These are phyloP conservation scores for Cladopsammia gracilis DNA, from an alignment of 64 coral and sea anemone species.

Conservation along the genomic window DNA sequence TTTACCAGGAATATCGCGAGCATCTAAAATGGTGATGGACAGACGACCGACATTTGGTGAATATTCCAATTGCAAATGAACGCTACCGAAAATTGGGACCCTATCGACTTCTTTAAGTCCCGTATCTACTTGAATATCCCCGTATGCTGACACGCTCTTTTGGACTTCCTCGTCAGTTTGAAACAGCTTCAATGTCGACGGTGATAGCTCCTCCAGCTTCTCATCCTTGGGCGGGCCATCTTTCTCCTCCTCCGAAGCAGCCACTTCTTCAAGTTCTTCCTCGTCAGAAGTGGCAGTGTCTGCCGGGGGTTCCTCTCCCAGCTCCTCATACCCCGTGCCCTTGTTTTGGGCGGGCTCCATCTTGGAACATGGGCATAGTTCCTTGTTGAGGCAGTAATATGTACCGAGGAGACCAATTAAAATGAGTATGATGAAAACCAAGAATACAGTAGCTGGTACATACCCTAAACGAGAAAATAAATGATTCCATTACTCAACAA, in stretches of 20 bases:
- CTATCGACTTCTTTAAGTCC: conserved; percentile 8
- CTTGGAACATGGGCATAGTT: conserved; percentile 85
- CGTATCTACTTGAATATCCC: conserved; percentile 46
- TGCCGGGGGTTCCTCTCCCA: conserved; percentile 21
- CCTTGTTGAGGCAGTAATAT: conserved; percentile 89
- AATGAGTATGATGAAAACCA: conserved; percentile 70
- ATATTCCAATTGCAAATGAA: conserved; percentile 76
- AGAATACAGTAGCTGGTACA: conserved; percentile 83
- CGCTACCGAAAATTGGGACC: conserved; percentile 47
- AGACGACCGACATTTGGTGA: conserved; percentile 75
- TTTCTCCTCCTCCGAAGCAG: conserved; percentile 29
- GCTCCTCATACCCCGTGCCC: conserved; percentile 78
- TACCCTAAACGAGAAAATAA: conserved; percentile 66
- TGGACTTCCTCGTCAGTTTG: conserved; percentile 35
- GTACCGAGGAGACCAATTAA: conserved; percentile 80
- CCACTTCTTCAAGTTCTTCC: conserved; percentile 42
- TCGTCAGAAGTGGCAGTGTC: conserved; percentile 20
- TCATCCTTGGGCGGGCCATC: conserved; percentile 23
- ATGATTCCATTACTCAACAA: background rate
- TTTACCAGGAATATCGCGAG: conserved; percentile 72
- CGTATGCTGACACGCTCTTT: conserved; percentile 69
- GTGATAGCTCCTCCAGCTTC: conserved; percentile 8
- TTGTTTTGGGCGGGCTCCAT: conserved; percentile 72
- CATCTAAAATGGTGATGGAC: conserved; percentile 78
- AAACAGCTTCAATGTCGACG: conserved; percentile 16